Evolutionary conservation across 2,113 vertebrate species (phyloP), one percentile per base, ranked within the genome.

Genomic region (Ellobius talpinus): DNA sequence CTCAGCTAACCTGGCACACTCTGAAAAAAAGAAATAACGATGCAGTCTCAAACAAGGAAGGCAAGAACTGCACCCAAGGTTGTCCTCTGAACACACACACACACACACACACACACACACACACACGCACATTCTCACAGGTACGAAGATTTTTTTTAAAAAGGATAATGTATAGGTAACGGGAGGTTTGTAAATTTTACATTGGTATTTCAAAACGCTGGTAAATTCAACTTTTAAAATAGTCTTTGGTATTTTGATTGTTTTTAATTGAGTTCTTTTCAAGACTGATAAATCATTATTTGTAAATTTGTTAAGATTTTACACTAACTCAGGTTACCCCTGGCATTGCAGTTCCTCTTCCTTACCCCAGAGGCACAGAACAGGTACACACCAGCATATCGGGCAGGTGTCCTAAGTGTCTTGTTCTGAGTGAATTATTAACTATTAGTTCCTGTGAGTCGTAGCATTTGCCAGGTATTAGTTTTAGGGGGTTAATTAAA

Each of bases 401-500:
- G 42, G 17, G 29, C 68, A 10, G 29, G 9, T 77, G 36, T 21
- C 93, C 16, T 66, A 91, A 52, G 79, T 87, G 91, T 86, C n/a
- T 88, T 92, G 19, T 79, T 55, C 55, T 96, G 17, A 93, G 90
- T 89, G 50, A 9, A 63, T 79, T 90, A 42, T 11, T 88, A 89
- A 81, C 42, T 85, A 58, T 58, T 58, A 45, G 10, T 42, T 87
- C 94, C 55, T 89, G 1, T 66, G 86, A 90, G 7, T 96, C 24
- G 7, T 90, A 42, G 61, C 50, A 58, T 86, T 89, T 92, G 36
- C 77, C 66, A 87, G 42, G 21, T 95, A 65, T 61, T 65, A 79
- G 5, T 90, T 94, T 87, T 76, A 87, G 36, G 68, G n/a, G 7
- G 31, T 90, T 93, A 90, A 68, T 94, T 95, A 89, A 94, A 52